phyloP scores from a whole-genome alignment of 2,888 invertebrate genomes.

The Luperina nickerlii region DNA sequence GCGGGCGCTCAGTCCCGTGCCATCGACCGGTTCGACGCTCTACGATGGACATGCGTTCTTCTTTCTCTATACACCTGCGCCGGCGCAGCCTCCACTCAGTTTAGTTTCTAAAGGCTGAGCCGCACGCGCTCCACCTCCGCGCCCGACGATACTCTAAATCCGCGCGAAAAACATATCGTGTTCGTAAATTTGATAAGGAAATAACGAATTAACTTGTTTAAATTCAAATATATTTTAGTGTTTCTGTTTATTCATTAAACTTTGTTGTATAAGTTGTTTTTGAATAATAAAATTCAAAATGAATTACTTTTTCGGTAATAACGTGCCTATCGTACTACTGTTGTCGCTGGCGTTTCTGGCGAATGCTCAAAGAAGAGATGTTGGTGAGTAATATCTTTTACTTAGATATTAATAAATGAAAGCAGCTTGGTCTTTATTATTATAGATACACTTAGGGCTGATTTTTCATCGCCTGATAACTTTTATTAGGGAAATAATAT shows the following conservation, averaged over 20 bases:
- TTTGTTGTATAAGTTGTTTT: not conserved
- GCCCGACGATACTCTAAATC: slow-evolving; percentile 65
- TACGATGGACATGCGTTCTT: slow-evolving; percentile 67
- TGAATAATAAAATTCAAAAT: slow-evolving; percentile 69
- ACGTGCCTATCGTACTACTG: slow-evolving; percentile 83
- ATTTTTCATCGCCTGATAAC: too few relatives aligned
- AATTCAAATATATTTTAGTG: slow-evolving; percentile 45
- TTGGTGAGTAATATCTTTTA: slow-evolving; percentile 78
- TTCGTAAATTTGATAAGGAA: slow-evolving; percentile 31
- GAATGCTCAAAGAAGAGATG: slow-evolving; percentile 86
- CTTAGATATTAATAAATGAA: slow-evolving; percentile 7
- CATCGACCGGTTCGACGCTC: slow-evolving; percentile 78
- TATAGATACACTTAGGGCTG: not conserved
- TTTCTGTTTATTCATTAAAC: slow-evolving; percentile 19
- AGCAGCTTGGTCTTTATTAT: not conserved
- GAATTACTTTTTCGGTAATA: slow-evolving; percentile 80
- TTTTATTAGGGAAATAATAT: too few relatives aligned
- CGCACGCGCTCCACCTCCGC: slow-evolving; percentile 80
- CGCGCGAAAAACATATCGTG: slow-evolving; percentile 85
- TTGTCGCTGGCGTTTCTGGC: slow-evolving; percentile 84
- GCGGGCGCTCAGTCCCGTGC: slow-evolving; percentile 67
- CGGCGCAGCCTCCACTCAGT: slow-evolving; percentile 79
- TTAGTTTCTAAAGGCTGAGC: slow-evolving; percentile 81
- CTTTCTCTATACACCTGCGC: slow-evolving; percentile 79
- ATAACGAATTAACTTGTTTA: slow-evolving; percentile 20